These are phyloP conservation scores for Leptinotarsa texana DNA, from an alignment of 1,140 invertebrate species.

Conservation along the genomic window DNA sequence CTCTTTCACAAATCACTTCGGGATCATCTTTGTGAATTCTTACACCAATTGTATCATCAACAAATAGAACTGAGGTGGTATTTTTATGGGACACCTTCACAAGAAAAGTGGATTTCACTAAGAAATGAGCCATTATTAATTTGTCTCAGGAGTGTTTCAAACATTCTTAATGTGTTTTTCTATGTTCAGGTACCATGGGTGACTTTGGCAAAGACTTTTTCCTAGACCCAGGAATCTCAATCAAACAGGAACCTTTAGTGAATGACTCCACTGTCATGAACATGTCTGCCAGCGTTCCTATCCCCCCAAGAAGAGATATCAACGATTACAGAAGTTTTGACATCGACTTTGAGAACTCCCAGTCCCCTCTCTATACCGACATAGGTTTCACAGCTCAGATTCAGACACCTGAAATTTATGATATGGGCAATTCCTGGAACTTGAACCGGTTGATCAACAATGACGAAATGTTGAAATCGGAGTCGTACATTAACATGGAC, in stretches of 20 bases:
- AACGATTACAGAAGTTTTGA: slow-evolving; percentile 58
- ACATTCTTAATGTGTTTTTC: background rate
- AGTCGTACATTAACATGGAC: slow-evolving; percentile 73
- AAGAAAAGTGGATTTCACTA: background rate
- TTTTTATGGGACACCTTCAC: background rate
- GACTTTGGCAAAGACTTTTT: slow-evolving; percentile 55
- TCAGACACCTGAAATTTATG: slow-evolving; percentile 56
- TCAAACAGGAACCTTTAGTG: slow-evolving; percentile 57
- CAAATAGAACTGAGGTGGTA: background rate
- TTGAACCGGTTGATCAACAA: slow-evolving; percentile 35
- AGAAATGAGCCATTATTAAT: background rate
- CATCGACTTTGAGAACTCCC: slow-evolving; percentile 58
- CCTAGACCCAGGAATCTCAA: slow-evolving; percentile 55
- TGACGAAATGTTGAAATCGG: slow-evolving; percentile 59
- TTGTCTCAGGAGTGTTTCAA: background rate
- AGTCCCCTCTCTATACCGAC: slow-evolving; percentile 56
- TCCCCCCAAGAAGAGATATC: slow-evolving; percentile 56
- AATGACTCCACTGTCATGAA: slow-evolving; percentile 48
- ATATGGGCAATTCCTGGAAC: slow-evolving; percentile 37
- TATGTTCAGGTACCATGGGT: slow-evolving; percentile 37
- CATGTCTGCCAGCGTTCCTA: slow-evolving; percentile 63
- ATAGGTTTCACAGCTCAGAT: slow-evolving; percentile 42
- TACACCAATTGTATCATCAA: background rate
- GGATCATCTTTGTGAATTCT: background rate
- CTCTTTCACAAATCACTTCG: too few species aligned